Percentiles rank a stretch among this genome's conserved stretches.
Conservation (phyloP, 1,140 invertebrate species). For the Alviniconcha marisindica region DNA sequence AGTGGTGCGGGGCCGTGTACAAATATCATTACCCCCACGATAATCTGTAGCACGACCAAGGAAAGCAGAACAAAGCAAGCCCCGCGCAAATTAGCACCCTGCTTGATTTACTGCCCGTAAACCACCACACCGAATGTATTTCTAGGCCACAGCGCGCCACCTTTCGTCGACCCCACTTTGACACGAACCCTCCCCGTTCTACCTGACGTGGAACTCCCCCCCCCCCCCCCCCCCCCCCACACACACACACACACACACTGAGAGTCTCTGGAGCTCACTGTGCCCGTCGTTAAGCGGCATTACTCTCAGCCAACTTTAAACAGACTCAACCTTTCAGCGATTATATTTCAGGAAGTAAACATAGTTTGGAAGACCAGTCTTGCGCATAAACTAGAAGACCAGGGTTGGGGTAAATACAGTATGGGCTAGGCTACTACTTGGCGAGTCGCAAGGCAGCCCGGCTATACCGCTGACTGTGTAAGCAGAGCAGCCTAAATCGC, state of each 20-base stretch:
- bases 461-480: background rate
- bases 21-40: background rate
- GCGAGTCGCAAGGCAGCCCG: background rate
- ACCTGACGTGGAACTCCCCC: background rate
- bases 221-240: background rate
- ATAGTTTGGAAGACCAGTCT: background rate
- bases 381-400: background rate
- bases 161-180: background rate
- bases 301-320: too few relatives aligned
- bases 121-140: background rate
- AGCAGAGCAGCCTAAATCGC: background rate
- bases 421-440: background rate
- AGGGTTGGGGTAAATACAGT: too few relatives aligned
- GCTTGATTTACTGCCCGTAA: slow-evolving; percentile 31
- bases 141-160: background rate
- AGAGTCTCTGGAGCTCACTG: background rate
- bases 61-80: background rate
- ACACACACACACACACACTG: background rate
- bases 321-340: background rate
- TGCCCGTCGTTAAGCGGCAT: too few relatives aligned
- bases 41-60: background rate
- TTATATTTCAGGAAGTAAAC: background rate
- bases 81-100: slow-evolving; percentile 21
- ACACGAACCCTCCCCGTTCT: background rate
- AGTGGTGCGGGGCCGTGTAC: background rate